Evolutionary conservation across 2,113 vertebrate species (phyloP).

Genomic region (Scytalopus superciliaris): DNA sequence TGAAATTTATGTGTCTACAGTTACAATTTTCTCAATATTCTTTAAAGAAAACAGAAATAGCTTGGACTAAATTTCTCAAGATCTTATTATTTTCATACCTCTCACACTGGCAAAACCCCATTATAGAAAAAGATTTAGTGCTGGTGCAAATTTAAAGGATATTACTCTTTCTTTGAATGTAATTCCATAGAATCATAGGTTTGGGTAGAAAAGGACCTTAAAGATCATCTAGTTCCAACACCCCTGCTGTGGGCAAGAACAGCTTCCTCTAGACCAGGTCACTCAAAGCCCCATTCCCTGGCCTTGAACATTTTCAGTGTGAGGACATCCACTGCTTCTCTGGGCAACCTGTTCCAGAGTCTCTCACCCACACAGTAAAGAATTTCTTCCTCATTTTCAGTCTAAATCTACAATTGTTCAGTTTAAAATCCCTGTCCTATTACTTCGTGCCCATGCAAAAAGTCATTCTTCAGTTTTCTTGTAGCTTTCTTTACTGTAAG

Average conservation of each 20-base stretch:
- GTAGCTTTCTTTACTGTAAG: background rate
- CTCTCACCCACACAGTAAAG: background rate
- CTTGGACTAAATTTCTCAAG: background rate
- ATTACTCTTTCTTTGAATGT: background rate
- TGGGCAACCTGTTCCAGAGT: background rate
- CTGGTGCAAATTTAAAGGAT: background rate
- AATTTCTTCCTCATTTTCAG: background rate
- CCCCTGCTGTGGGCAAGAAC: rapidly evolving
- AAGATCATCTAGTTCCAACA: background rate
- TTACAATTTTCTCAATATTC: background rate
- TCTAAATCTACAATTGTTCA: background rate
- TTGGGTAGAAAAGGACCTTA: background rate
- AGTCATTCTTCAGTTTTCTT: background rate
- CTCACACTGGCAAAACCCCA: background rate
- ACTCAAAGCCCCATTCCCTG: background rate
- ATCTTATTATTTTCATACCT: background rate
- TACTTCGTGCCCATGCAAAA: background rate
- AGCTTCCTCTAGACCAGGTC: background rate
- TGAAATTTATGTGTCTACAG: background rate
- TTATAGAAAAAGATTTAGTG: background rate
- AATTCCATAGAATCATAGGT: background rate
- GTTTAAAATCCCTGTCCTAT: background rate
- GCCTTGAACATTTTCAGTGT: background rate
- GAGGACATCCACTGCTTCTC: background rate
- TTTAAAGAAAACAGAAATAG: background rate